Evolutionary conservation across 1,140 invertebrate genomes (phyloP).

Genomic region (Drosophila guanche): DNA sequence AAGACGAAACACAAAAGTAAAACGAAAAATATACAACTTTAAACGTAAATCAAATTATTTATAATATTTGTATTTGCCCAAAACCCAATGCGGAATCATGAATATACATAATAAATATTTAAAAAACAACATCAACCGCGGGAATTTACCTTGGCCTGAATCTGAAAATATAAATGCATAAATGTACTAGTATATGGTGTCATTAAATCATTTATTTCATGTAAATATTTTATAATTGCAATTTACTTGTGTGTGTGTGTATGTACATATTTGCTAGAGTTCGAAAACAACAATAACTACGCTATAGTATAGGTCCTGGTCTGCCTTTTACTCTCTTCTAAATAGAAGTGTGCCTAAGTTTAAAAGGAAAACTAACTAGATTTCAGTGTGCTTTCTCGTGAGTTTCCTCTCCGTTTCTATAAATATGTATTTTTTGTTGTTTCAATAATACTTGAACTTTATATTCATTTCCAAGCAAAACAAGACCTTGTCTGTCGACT

Average conservation of each 20-base stretch:
- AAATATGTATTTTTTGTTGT: conserved; percentile 27
- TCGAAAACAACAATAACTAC: conserved; percentile 58
- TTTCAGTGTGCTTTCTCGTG: conserved; percentile 50
- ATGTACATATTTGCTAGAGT: conserved; percentile 49
- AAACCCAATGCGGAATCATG: conserved; percentile 65
- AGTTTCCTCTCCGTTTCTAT: conserved; percentile 16
- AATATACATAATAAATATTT: conserved; percentile 69
- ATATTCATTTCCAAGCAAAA: not conserved
- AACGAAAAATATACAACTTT: conserved; percentile 48
- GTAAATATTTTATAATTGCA: conserved; percentile 64
- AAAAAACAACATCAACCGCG: conserved; percentile 22
- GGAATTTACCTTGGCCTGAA: conserved; percentile 1
- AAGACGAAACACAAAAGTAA: conserved; percentile 33
- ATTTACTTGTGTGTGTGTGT: conserved; percentile 14
- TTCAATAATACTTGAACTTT: conserved; percentile 65
- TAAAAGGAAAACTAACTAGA: conserved; percentile 38
- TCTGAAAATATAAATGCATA: not conserved
- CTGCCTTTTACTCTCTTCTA: conserved; percentile 14
- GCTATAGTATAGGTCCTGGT: conserved; percentile 34
- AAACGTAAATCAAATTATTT: conserved; percentile 75
- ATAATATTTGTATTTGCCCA: conserved; percentile 73
- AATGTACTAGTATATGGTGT: conserved; percentile 15
- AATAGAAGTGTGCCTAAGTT: conserved; percentile 32
- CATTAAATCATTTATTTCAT: conserved; percentile 39
- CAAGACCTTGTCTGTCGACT: too few relatives aligned